A percentile compares a stretch with the other conserved stretches of the same genome.
Conservation (phyloP, 2,888 invertebrate genomes). For the Scaptomyza polygonia region DNA sequence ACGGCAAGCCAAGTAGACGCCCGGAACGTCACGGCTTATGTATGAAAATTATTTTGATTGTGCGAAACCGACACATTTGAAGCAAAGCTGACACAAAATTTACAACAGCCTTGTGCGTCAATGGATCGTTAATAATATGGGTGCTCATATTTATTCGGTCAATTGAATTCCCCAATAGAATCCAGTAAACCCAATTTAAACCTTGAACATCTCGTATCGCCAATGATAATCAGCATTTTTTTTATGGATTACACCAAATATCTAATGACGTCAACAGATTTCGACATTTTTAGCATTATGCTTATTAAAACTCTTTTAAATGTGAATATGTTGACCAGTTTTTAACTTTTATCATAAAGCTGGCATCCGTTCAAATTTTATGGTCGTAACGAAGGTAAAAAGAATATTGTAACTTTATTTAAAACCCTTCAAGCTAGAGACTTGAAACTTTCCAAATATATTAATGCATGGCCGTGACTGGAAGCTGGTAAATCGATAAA, state of each 20-base stretch:
- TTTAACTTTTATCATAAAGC: too few species aligned
- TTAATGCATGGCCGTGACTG: too few species aligned
- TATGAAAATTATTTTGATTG: slow-evolving; percentile 24
- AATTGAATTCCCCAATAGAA: slow-evolving; percentile 26
- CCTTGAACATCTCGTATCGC: slow-evolving; percentile 30
- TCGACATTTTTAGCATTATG: too few species aligned
- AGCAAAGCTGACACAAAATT: slow-evolving; percentile 38
- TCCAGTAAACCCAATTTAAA: slow-evolving; percentile 9
- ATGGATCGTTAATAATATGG: slow-evolving; percentile 27
- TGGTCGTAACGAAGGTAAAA: too few species aligned
- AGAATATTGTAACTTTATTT: too few species aligned
- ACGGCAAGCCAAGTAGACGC: slow-evolving; percentile 17
- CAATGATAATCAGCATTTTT: slow-evolving; percentile 40
- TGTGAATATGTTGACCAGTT: too few species aligned
- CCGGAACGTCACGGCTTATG: slow-evolving; percentile 24
- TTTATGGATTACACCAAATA: slow-evolving; percentile 18
- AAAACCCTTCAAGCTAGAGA: too few species aligned
- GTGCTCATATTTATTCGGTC: slow-evolving; percentile 1
- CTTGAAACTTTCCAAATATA: too few species aligned
- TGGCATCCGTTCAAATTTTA: too few species aligned
- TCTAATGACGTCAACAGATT: slow-evolving; percentile 43
- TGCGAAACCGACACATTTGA: slow-evolving; percentile 6
- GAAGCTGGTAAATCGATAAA: too few species aligned
- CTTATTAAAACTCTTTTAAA: too few species aligned
- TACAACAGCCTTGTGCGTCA: slow-evolving; percentile 49